Evolutionary conservation across 2,113 vertebrate species (phyloP), one percentile per base, ranked within the genome.

Genomic region (Falco punctatus): DNA sequence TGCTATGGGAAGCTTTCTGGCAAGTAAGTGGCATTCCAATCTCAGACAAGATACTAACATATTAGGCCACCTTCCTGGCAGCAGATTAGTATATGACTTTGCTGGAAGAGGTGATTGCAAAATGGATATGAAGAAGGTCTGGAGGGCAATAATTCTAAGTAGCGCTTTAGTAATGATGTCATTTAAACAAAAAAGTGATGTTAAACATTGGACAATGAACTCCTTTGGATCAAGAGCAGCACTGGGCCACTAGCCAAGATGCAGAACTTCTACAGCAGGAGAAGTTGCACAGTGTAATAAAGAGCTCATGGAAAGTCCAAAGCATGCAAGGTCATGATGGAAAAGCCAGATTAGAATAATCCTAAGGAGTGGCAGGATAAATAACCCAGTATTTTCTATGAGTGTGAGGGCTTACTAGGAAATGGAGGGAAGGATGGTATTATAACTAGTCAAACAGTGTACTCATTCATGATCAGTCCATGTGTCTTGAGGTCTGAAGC

Each of bases 1-100:
- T 81, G 70, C 70, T 55, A 3, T 15, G 28, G 59, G 86, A 64
- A 64, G 42, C 22, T 49, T 24, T 19, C 49, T 87, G 94, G 73
- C n/a, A 24, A 79, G 52, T 32, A 33, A 61, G 46, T 40, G 66
- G 38, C 19, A 1, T 32, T 80, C 54, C 77, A 64, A 0, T 11
- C 72, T 55, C 46, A 33, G 85, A 70, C 59, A 74, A 71, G 67
- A 51, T 11, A 21, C 52, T 35, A 10, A 40, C 16, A 15, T 8
- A 38, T 22, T 19, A 46, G 58, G 62, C 86, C 91, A 65, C 82
- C 86, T 86, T 83, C 42, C 81, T 92, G 94, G 92, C 92, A 91
- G 33, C 81, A 61, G 65, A 13, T 54, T 65, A 42, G 64, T 57
- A 9, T n/a, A 4, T 5, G 66, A 75, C 52, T 88, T 38, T 78